Base-by-base conservation (phyloP, 2,113 vertebrate genomes). In the Albula goreensis region DNA sequence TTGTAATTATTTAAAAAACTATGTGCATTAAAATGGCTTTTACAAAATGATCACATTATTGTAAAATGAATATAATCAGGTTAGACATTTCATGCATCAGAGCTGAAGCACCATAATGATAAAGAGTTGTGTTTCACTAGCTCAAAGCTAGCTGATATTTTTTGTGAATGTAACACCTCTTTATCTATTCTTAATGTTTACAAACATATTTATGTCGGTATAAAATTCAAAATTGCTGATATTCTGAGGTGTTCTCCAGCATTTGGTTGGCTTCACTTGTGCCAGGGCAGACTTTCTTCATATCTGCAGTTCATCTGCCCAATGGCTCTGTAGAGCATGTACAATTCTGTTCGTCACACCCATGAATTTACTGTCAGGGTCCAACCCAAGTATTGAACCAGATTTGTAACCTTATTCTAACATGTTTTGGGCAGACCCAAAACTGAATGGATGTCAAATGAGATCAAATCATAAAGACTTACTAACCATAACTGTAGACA, bases 241-340 rank as follows among this genome's bases (percentile, higher is more conserved):
- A n/a, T 22, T n/a, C 66, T 9, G n/a, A 25, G 66, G 66, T 74
- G 66, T 2, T 19, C 5, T 4, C 12, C 60, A 19, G 60, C 11
- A 74, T n/a, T 25, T 31, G n/a, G 60, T 66, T 60, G 57, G 60
- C 60, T 19, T 5, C 3, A 2, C 5, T 66, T 66, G 17, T 66
- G 60, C 3, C 60, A 66, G 60, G 22, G 19, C 60, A 66, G n/a
- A 9, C 50, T 19, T 53, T 25, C 0, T 53, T 88, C 86, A 95
- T 2, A 89, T 31, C 88, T 95, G 92, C 85, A 95, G 91, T n/a
- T 93, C 92, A 81, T 95, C 94, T 22, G 94, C 85, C 95, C 95
- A 96, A 84, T 95, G 93, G 56, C 81, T 91, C 95, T 96, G 91
- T 84, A 41, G 50, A 85, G 86, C 80, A 41, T 41, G 31, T 41